Evolutionary conservation across 2,888 invertebrate genomes (phyloP).

Genomic region (Lycocerus yunnanus): DNA sequence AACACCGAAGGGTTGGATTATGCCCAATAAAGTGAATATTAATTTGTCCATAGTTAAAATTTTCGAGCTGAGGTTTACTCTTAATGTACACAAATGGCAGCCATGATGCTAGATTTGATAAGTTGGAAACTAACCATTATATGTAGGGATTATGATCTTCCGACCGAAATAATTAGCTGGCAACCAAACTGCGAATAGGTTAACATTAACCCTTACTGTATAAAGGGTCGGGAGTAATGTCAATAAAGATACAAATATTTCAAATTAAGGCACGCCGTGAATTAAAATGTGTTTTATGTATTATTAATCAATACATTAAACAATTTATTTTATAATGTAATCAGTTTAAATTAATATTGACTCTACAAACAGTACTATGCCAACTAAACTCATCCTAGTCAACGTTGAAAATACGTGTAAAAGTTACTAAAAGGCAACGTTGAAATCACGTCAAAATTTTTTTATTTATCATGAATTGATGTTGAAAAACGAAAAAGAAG

Average conservation of each 20-base stretch:
- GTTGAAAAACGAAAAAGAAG: too few species aligned
- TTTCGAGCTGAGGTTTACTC: conserved; percentile 38
- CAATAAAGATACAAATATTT: conserved; percentile 56
- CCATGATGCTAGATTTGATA: conserved; percentile 57
- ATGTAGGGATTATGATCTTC: conserved; percentile 57
- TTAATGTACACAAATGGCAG: conserved; percentile 52
- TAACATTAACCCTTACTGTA: conserved; percentile 52
- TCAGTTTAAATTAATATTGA: not conserved
- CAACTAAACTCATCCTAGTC: not conserved
- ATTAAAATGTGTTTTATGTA: conserved; percentile 31
- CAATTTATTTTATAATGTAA: not conserved
- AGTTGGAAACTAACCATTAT: conserved; percentile 57
- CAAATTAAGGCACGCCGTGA: conserved; percentile 56
- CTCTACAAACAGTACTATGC: not conserved
- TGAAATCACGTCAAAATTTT: not conserved
- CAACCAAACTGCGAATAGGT: conserved; percentile 54
- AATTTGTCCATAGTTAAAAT: not conserved
- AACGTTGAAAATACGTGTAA: not conserved
- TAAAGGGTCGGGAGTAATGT: conserved; percentile 54
- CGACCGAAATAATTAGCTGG: conserved; percentile 57
- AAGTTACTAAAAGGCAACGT: not conserved
- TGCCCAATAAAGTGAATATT: not conserved
- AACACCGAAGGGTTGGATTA: not conserved
- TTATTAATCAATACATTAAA: conserved; percentile 1
- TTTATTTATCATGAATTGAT: too few species aligned